These are phyloP conservation scores for Pseudomugil tenellus DNA, from an alignment of 2,797 vertebrate species.

Conservation along the genomic window DNA sequence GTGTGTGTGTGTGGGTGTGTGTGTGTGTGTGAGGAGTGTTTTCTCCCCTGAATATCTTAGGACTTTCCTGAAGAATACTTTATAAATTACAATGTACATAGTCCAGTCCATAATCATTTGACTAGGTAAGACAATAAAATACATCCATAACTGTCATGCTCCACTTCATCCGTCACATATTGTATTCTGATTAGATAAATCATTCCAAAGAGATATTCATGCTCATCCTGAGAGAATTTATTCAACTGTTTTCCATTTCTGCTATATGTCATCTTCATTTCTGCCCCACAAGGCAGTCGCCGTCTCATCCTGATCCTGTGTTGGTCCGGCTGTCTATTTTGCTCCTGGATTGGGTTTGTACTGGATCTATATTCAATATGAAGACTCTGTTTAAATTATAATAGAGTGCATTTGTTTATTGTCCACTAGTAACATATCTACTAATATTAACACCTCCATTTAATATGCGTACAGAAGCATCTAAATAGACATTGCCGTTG, in stretches of 20 bases:
- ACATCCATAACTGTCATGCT: background rate
- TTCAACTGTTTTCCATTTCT: background rate
- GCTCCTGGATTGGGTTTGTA: too few species aligned
- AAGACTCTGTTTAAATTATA: too few species aligned
- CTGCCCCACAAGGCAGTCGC: too few species aligned
- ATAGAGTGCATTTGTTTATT: too few species aligned
- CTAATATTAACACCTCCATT: background rate
- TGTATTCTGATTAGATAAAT: background rate
- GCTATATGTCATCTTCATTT: background rate
- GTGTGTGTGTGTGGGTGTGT: too few species aligned
- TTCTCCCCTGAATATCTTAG: background rate
- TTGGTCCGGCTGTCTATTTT: too few species aligned
- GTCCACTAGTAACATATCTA: background rate
- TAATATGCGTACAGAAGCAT: too few species aligned
- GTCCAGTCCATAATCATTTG: background rate
- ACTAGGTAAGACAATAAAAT: background rate
- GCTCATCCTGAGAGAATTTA: too few species aligned
- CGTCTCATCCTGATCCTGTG: too few species aligned
- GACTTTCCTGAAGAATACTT: background rate
- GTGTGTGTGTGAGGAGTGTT: background rate
- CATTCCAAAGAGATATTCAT: too few species aligned
- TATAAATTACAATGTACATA: background rate
- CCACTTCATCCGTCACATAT: background rate
- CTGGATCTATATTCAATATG: too few species aligned
- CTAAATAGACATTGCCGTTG: background rate